phyloP scores from a whole-genome alignment of 2,888 invertebrate species.

The Agrilus biguttatus region DNA sequence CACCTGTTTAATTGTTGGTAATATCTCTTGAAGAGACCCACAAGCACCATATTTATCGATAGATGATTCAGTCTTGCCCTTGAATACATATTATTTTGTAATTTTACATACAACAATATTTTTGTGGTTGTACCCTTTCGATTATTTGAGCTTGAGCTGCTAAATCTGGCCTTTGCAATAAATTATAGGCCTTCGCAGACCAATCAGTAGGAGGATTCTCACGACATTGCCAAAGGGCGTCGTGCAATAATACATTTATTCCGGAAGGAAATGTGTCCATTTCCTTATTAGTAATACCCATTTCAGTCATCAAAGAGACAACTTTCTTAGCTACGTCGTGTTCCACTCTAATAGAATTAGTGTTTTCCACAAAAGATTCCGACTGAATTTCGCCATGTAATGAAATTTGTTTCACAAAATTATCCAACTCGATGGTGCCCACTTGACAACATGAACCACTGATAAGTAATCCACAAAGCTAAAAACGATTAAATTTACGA shows the following conservation, averaged over 20 bases:
- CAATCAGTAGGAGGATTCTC: constrained; percentile 58
- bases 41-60: constrained; percentile 10
- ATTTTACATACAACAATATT: no score
- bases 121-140: constrained; percentile 16
- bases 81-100: not conserved
- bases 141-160: constrained; percentile 37
- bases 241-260: constrained; percentile 50
- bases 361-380: constrained; percentile 16
- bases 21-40: constrained; percentile 15
- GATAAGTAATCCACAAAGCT: constrained; percentile 18
- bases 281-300: constrained; percentile 46
- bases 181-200: constrained; percentile 53
- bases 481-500: constrained; percentile 7
- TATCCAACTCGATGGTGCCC: constrained; percentile 13
- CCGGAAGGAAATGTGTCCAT: constrained; percentile 59
- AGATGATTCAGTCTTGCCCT: constrained; percentile 8
- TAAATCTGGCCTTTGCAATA: constrained; percentile 59
- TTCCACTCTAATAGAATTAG: constrained; percentile 10
- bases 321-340: constrained; percentile 29
- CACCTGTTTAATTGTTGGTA: constrained; percentile 20
- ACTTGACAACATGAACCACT: constrained; percentile 8
- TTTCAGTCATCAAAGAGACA: constrained; percentile 39
- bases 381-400: constrained; percentile 20
- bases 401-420: constrained; percentile 13
- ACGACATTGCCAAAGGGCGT: constrained; percentile 55